Conservation (phyloP, 2,797 vertebrate species). For the Poecilia picta region DNA sequence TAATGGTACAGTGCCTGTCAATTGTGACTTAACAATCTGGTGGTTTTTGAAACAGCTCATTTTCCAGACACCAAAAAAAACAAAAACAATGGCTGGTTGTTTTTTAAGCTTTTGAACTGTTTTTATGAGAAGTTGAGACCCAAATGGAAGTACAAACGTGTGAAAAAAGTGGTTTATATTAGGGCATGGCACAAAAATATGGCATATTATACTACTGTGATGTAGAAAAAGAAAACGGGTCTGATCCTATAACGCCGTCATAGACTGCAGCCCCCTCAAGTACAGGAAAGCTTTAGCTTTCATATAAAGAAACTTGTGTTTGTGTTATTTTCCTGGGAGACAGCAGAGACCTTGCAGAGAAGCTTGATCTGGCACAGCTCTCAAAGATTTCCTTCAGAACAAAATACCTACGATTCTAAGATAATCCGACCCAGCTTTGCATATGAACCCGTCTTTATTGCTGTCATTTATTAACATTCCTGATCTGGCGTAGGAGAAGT, state of each 20-base stretch:
- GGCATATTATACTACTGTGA: neutral
- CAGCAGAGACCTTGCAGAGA: neutral
- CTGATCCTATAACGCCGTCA: neutral
- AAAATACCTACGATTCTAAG: neutral
- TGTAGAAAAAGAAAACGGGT: neutral
- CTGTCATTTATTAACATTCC: neutral
- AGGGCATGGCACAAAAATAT: neutral
- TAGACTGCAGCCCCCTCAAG: neutral
- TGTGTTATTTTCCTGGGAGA: neutral
- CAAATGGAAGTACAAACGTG: too few species aligned
- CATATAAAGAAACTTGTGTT: neutral
- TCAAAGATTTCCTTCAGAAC: neutral
- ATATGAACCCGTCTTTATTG: neutral
- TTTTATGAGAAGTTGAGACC: too few species aligned
- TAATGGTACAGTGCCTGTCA: too few species aligned
- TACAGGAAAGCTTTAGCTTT: neutral
- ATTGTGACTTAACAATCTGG: too few species aligned
- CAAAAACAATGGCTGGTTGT: too few species aligned
- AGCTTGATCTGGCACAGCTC: neutral
- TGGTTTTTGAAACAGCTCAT: too few species aligned
- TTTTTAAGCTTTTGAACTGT: too few species aligned
- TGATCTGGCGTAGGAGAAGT: neutral
- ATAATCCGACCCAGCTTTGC: neutral
- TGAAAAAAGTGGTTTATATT: neutral
- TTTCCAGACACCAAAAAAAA: too few species aligned